Conservation (phyloP, 2,888 invertebrate genomes). For the Caenorhabditis auriculariae region DNA sequence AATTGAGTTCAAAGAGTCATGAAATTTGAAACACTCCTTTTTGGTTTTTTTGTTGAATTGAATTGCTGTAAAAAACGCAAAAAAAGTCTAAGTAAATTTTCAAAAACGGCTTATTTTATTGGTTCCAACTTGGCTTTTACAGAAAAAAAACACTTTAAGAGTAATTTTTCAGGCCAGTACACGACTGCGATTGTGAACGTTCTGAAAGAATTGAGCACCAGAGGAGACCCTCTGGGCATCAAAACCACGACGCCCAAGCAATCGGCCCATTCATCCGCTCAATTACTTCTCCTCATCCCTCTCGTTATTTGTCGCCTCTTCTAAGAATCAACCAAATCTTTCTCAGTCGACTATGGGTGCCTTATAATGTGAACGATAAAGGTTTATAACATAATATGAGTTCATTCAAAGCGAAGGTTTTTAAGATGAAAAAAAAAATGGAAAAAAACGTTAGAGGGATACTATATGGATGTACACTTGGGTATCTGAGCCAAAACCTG, state of each 20-base stretch:
- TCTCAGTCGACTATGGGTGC: no score
- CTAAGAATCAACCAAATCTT: no score
- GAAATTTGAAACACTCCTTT: not conserved
- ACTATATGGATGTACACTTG: no score
- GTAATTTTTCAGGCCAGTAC: conserved; percentile 23
- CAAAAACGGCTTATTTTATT: not conserved
- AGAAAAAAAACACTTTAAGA: not conserved
- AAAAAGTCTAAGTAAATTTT: not conserved
- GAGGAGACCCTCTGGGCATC: conserved; percentile 1
- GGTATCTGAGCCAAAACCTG: no score
- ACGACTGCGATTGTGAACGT: conserved; percentile 28
- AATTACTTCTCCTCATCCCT: no score
- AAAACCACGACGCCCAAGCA: not conserved
- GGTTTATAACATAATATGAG: no score
- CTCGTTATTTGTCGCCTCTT: no score
- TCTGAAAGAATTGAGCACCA: conserved; percentile 25
- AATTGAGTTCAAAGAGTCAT: not conserved
- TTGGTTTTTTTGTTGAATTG: not conserved
- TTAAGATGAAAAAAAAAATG: no score
- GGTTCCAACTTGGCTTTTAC: not conserved
- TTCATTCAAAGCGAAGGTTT: no score
- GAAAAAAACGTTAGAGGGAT: no score
- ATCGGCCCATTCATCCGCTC: not conserved
- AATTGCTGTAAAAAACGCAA: not conserved
- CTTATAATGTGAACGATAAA: no score